Percentiles rank a stretch among this genome's conserved stretches.
Conservation (phyloP, 2,888 invertebrate species). For the Dione vanillae region DNA sequence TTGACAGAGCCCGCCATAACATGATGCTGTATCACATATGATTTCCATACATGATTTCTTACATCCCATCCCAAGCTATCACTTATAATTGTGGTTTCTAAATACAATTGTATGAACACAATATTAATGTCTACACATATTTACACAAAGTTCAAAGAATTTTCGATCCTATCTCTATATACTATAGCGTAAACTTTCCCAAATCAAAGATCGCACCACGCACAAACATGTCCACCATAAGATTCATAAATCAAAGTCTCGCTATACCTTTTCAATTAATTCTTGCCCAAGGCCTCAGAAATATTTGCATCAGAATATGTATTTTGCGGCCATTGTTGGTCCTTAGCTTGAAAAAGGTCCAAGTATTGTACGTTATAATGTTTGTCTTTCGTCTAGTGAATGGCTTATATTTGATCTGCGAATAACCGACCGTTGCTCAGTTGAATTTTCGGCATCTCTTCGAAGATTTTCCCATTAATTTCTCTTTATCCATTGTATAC, state of each 20-base stretch:
- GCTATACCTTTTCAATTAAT: constrained; percentile 63
- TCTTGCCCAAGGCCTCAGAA: constrained; percentile 55
- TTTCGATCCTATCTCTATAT: neutral
- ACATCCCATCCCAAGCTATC: constrained; percentile 23
- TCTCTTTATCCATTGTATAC: constrained; percentile 53
- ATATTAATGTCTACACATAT: constrained; percentile 36
- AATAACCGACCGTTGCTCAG: constrained; percentile 37
- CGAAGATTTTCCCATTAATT: constrained; percentile 65
- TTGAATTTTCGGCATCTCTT: constrained; percentile 48
- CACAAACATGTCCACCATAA: constrained; percentile 20
- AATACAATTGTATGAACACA: constrained; percentile 38
- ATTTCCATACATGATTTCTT: constrained; percentile 24
- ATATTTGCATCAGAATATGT: constrained; percentile 62
- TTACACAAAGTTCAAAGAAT: constrained; percentile 1
- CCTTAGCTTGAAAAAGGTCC: constrained; percentile 58
- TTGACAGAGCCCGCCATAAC: neutral
- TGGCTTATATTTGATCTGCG: constrained; percentile 45
- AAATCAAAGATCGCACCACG: neutral
- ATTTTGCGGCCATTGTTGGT: constrained; percentile 54
- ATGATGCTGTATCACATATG: constrained; percentile 4
- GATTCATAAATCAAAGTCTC: constrained; percentile 58
- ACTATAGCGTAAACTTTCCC: neutral
- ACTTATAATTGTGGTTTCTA: constrained; percentile 35
- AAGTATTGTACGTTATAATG: constrained; percentile 69
- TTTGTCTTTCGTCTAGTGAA: constrained; percentile 65